Percentiles rank a stretch among this genome's conserved stretches.
Conservation (phyloP, 2,113 vertebrate genomes). For the Orcinus orca region DNA sequence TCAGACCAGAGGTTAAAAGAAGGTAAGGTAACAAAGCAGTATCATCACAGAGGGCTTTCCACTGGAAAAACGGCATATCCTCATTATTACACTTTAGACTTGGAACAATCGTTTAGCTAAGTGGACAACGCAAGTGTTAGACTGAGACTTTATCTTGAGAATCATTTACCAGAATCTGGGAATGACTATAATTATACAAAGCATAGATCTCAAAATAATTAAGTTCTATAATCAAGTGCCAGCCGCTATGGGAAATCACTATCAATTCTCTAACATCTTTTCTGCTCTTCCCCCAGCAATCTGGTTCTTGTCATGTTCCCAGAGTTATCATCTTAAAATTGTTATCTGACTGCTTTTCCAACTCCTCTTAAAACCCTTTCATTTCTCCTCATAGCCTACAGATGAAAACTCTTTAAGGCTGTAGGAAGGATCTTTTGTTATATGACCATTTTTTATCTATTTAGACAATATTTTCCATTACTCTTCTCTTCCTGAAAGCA, state of each 20-base stretch:
- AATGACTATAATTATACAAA: slow-evolving; percentile 28
- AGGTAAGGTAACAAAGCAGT: background rate
- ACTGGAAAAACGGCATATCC: background rate
- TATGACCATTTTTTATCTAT: background rate
- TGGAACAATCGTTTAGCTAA: background rate
- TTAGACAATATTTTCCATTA: background rate
- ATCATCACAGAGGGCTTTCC: background rate
- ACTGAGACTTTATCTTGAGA: background rate
- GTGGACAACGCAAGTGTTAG: background rate
- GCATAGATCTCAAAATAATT: background rate
- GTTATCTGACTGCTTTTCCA: background rate
- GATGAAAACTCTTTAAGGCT: background rate
- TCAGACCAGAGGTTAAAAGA: background rate
- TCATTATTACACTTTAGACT: background rate
- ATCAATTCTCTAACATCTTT: background rate
- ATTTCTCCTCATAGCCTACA: background rate
- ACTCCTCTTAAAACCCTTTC: background rate
- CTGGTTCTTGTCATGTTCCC: background rate
- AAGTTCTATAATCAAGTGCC: background rate
- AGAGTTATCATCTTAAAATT: background rate
- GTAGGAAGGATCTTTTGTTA: background rate
- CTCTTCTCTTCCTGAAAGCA: background rate
- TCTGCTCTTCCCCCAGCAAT: background rate
- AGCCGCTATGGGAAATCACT: background rate
- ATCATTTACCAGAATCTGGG: background rate